Base-by-base conservation (phyloP, 2,113 vertebrate species). In the Galemys pyrenaicus region DNA sequence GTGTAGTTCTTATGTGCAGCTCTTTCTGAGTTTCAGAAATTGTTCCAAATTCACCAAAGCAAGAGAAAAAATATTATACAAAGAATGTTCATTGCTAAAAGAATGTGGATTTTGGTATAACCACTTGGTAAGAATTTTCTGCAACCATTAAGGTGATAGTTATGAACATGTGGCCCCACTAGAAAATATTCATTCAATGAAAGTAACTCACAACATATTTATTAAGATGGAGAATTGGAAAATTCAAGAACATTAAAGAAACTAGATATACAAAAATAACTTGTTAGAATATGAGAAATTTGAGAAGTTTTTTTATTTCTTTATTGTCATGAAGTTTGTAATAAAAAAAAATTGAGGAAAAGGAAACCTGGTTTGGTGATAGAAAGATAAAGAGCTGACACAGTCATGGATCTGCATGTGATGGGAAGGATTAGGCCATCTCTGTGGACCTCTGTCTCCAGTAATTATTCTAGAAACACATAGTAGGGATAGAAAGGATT, bases 401-500 rank as follows among this genome's bases (percentile, higher is more conserved):
- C 5, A 1, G 65, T 17, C 8, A 3, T 1, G 11, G 19, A 8
- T n/a, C 20, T 20, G 49, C 24, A 17, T 3, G 8, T 9, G 15
- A 28, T n/a, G 24, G 32, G 0, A 3, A 16, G 7, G 41, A 44
- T 44, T 26, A 12, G 28, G 9, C 15, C 24, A 4, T 64, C 3
- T 0, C 22, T 7, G 41, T 8, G 30, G 41, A 17, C 1, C 9
- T 32, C 1, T 3, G 2, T 22, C 56, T 37, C 49, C 15, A 19
- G 11, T 8, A 6, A 35, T 2, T 37, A 5, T 88, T 49, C 35
- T 12, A 17, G 92, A 73, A 20, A 37, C 15, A 2, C 19, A 8
- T 0, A 28, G 6, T 1, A 20, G 22, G 58, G 20, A 10, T 65
- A 49, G 13, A 15, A 0, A 2, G 49, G 22, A 0, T 11, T 67